A percentile compares a stretch with the other conserved stretches of the same genome.
Conservation (phyloP, 2,113 vertebrate species). For the Ceyx margarethae region DNA sequence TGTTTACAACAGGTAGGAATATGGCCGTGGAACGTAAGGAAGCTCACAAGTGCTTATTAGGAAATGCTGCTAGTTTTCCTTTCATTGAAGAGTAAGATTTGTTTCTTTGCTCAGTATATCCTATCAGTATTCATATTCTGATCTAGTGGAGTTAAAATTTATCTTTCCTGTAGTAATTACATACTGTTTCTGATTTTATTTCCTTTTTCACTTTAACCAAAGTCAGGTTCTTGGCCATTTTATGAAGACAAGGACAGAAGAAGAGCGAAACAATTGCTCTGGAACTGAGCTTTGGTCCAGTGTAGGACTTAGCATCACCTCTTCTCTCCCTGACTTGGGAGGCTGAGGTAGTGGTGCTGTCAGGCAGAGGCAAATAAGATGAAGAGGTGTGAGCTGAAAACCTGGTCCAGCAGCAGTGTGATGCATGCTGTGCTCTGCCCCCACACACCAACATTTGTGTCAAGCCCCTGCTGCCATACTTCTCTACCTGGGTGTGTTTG, state of each 20-base stretch:
- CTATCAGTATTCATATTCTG: not conserved
- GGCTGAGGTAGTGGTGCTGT: not conserved
- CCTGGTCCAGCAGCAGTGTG: not conserved
- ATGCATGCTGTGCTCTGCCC: not conserved
- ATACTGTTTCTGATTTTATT: not conserved
- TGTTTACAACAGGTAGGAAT: not conserved
- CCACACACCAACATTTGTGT: not conserved
- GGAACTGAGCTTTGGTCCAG: not conserved
- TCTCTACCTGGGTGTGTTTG: not conserved
- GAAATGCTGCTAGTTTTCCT: not conserved
- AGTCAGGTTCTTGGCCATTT: not conserved
- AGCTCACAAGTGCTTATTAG: not conserved
- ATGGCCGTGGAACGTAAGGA: not conserved
- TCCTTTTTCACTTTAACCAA: not conserved
- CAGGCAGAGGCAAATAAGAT: not conserved
- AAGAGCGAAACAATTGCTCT: not conserved
- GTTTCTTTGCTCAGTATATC: not conserved
- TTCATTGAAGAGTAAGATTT: not conserved
- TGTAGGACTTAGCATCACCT: not conserved
- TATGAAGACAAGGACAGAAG: not conserved
- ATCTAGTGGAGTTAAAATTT: not conserved
- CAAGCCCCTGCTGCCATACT: not conserved
- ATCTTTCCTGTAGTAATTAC: not conserved
- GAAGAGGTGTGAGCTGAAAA: not conserved
- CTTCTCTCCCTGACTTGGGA: not conserved